Evolutionary conservation across 1,140 invertebrate species (phyloP).

Genomic region (Procambarus virginalis): DNA sequence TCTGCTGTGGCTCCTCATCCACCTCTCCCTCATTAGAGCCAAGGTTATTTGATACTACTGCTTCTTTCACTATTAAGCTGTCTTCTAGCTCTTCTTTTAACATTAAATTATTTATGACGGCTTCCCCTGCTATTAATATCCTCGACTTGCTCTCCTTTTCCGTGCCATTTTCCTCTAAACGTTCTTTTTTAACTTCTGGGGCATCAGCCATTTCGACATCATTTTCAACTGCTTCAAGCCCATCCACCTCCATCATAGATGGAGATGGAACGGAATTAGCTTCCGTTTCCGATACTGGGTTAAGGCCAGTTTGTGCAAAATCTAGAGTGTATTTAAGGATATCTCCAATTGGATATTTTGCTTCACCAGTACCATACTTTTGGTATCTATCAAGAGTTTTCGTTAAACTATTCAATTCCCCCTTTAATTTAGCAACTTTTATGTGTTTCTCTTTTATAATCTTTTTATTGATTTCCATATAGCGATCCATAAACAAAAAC

Average conservation of each 20-base stretch:
- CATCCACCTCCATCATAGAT: constrained; percentile 57
- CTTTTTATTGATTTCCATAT: constrained; percentile 76
- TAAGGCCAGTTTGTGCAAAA: constrained; percentile 67
- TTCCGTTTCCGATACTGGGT: constrained; percentile 25
- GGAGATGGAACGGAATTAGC: constrained; percentile 34
- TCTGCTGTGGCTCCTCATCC: constrained; percentile 46
- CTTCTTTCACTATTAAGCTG: background rate
- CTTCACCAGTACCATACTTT: constrained; percentile 68
- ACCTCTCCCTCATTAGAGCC: constrained; percentile 4
- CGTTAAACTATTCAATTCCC: constrained; percentile 74
- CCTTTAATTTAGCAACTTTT: constrained; percentile 74
- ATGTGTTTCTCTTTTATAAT: constrained; percentile 75
- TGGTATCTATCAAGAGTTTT: constrained; percentile 75
- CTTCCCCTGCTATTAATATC: constrained; percentile 1
- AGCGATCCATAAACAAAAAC: constrained; percentile 76
- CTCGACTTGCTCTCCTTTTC: background rate
- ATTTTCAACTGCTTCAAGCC: constrained; percentile 44
- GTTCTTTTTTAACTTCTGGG: constrained; percentile 9
- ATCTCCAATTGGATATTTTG: constrained; percentile 64
- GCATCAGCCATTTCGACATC: constrained; percentile 66
- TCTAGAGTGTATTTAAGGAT: constrained; percentile 69
- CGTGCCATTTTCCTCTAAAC: background rate
- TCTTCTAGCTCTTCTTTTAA: constrained; percentile 20
- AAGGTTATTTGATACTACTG: constrained; percentile 10
- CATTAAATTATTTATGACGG: background rate